Conservation (phyloP, 2,113 vertebrate genomes). For the Vicugna pacos region DNA sequence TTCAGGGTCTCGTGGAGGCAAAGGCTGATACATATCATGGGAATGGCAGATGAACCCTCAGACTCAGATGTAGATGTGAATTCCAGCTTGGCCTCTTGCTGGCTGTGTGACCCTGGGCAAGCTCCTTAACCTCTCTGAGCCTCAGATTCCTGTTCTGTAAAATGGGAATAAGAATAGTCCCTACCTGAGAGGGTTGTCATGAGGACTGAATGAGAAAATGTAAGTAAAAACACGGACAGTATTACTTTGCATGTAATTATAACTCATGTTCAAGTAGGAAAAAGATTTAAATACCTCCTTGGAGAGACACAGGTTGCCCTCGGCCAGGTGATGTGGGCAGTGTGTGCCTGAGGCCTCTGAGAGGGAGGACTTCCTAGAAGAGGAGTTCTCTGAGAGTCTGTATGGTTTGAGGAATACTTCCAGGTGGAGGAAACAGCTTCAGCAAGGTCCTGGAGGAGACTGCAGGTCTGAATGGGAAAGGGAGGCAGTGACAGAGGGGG, state of each 20-base stretch:
- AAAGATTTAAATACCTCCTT: not conserved
- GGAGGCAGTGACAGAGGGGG: not conserved
- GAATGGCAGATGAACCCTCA: not conserved
- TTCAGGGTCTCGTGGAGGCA: not conserved
- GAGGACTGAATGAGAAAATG: not conserved
- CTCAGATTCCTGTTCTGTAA: not conserved
- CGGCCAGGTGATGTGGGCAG: rapidly evolving
- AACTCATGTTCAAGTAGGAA: not conserved
- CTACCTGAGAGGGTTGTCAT: rapidly evolving
- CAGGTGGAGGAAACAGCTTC: not conserved
- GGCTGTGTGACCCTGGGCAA: not conserved
- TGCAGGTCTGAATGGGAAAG: not conserved
- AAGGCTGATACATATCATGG: not conserved
- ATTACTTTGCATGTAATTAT: not conserved
- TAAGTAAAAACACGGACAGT: not conserved
- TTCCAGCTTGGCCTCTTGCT: not conserved
- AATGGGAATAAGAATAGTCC: not conserved
- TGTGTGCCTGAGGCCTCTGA: not conserved
- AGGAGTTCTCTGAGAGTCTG: not conserved
- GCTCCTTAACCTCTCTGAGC: not conserved
- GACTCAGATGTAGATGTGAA: not conserved
- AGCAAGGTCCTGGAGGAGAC: not conserved
- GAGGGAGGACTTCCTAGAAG: constrained; percentile 13
- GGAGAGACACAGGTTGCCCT: not conserved
- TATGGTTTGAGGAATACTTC: not conserved